Evolutionary conservation across 1,140 invertebrate species (phyloP).

Genomic region (Anoplophora glabripennis): DNA sequence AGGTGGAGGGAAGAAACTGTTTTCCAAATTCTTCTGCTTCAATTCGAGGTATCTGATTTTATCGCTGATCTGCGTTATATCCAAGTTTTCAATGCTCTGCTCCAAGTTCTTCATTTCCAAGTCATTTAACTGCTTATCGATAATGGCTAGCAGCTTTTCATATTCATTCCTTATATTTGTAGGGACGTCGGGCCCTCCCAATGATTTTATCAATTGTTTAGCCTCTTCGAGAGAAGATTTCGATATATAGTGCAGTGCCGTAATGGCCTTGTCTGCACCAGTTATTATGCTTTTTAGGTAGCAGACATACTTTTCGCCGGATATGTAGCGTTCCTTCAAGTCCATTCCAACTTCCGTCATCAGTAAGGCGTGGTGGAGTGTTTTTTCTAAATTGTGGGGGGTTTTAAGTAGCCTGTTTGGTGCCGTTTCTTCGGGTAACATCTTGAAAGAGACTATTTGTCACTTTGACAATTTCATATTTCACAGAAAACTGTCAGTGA

Average conservation of each 20-base stretch:
- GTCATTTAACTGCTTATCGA: conserved; percentile 30
- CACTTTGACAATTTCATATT: neutral
- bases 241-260: conserved; percentile 33
- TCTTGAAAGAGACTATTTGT: neutral
- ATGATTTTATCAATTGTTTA: conserved; percentile 30
- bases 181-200: neutral
- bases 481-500: neutral
- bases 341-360: conserved; percentile 48
- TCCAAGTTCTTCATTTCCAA: conserved; percentile 14
- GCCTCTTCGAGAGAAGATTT: conserved; percentile 41
- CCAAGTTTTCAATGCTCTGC: conserved; percentile 1
- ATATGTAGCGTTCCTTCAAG: conserved; percentile 38
- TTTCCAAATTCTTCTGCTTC: conserved; percentile 32
- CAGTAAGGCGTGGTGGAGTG: conserved; percentile 43
- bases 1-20: conserved; percentile 23
- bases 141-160: conserved; percentile 39
- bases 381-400: conserved; percentile 12
- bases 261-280: conserved; percentile 37
- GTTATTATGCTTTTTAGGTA: conserved; percentile 39
- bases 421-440: neutral
- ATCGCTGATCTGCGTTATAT: conserved; percentile 27
- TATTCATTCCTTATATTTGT: conserved; percentile 35
- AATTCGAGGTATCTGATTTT: conserved; percentile 44
- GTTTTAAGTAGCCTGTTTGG: neutral
- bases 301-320: conserved; percentile 45